Evolutionary conservation across 2,113 vertebrate species (phyloP).

Genomic region (Egretta garzetta): DNA sequence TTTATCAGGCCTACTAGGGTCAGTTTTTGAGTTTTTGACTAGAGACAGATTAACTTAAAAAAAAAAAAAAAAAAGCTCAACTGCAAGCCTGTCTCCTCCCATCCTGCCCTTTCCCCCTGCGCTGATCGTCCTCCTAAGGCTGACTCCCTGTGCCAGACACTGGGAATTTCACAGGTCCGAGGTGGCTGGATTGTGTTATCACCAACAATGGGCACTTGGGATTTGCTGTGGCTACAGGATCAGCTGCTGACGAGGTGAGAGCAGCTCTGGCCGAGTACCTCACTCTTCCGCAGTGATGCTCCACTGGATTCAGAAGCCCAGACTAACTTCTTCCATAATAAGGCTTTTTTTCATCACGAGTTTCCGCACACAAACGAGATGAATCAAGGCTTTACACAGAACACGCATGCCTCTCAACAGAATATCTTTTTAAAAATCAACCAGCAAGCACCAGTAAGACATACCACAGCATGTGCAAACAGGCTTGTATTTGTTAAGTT

Average conservation of each 20-base stretch:
- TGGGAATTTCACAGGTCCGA: neutral
- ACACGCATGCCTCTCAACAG: accelerated
- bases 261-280: neutral
- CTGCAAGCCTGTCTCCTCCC: neutral
- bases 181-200: constrained; percentile 18
- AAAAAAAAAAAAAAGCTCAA: neutral
- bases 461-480: neutral
- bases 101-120: neutral
- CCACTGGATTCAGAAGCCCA: accelerated
- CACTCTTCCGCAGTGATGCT: neutral
- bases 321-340: accelerated
- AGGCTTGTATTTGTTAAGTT: neutral
- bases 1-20: neutral
- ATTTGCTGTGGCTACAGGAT: neutral
- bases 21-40: neutral
- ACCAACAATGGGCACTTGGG: neutral
- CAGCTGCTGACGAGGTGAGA: constrained; percentile 27
- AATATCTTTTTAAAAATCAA: neutral
- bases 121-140: neutral
- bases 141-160: constrained; percentile 1
- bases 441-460: neutral
- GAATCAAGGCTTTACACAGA: neutral
- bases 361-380: accelerated
- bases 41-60: neutral
- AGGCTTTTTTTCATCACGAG: neutral